Percentiles rank a stretch among this genome's conserved stretches.
phyloP scores from a whole-genome alignment of 2,113 vertebrate species.

The Ovibos moschatus region DNA sequence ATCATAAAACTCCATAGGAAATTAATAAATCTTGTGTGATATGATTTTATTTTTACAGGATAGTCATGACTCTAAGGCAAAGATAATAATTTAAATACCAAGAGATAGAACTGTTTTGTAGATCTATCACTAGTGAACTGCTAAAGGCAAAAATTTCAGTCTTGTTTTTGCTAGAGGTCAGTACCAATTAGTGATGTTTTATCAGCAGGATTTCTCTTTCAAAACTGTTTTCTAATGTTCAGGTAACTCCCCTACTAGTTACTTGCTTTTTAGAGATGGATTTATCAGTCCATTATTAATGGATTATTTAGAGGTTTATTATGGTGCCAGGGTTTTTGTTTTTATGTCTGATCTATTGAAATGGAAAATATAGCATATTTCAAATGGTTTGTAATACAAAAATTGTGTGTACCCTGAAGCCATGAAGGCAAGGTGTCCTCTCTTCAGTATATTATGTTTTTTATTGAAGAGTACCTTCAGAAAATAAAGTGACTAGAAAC shows the following conservation, averaged over 20 bases:
- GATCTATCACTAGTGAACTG: not conserved
- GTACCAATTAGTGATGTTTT: constrained; percentile 51
- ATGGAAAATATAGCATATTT: constrained; percentile 43
- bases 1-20: not conserved
- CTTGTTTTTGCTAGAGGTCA: constrained; percentile 56
- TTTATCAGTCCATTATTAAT: constrained; percentile 17
- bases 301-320: constrained; percentile 28
- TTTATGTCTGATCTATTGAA: constrained; percentile 39
- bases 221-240: constrained; percentile 43
- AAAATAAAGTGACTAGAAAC: not conserved
- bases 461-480: not conserved
- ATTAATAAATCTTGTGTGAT: not conserved
- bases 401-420: not conserved
- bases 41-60: not conserved
- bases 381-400: constrained; percentile 30
- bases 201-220: constrained; percentile 54
- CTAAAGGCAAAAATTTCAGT: constrained; percentile 29
- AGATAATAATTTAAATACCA: constrained; percentile 37
- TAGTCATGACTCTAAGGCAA: constrained; percentile 20
- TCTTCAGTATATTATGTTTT: not conserved
- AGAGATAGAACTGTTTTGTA: constrained; percentile 42
- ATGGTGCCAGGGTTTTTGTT: not conserved
- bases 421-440: not conserved
- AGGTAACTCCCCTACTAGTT: not conserved
- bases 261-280: constrained; percentile 1